A percentile compares a stretch with the other conserved stretches of the same genome.
Conservation (phyloP, 2,797 vertebrate genomes). For the Sebastes vulpes region DNA sequence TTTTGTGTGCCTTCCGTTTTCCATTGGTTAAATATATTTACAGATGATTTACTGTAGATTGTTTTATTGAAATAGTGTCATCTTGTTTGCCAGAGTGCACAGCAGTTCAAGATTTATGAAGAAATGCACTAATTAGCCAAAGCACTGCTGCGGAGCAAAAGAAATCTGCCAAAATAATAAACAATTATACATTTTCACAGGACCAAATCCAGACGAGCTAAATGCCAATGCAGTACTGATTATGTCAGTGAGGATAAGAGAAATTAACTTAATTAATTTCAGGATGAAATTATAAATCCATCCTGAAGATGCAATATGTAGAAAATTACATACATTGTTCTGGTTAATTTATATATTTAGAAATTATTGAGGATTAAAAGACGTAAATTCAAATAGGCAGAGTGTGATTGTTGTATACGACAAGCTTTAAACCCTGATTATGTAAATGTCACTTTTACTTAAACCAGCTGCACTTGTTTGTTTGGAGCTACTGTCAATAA, state of each 20-base stretch:
- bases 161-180: slow-evolving; percentile 26
- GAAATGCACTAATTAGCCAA: not conserved
- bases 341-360: not conserved
- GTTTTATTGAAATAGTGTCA: not conserved
- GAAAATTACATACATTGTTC: not conserved
- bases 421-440: not conserved
- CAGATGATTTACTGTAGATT: not conserved
- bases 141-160: slow-evolving; percentile 6
- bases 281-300: not conserved
- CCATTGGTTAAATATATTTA: not conserved
- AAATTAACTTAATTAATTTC: not conserved
- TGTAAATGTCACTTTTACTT: slow-evolving; percentile 14
- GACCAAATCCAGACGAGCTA: slow-evolving; percentile 33
- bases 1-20: slow-evolving; percentile 57
- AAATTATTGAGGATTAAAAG: not conserved
- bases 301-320: not conserved
- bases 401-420: not conserved
- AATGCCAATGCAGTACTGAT: not conserved
- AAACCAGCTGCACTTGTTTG: slow-evolving; percentile 22
- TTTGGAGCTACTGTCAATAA: not conserved
- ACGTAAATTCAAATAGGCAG: not conserved
- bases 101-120: not conserved
- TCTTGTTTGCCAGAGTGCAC: not conserved
- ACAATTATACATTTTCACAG: slow-evolving; percentile 9
- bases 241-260: not conserved